Evolutionary conservation across 2,113 vertebrate genomes (phyloP).

Genomic region (Fukomys damarensis): DNA sequence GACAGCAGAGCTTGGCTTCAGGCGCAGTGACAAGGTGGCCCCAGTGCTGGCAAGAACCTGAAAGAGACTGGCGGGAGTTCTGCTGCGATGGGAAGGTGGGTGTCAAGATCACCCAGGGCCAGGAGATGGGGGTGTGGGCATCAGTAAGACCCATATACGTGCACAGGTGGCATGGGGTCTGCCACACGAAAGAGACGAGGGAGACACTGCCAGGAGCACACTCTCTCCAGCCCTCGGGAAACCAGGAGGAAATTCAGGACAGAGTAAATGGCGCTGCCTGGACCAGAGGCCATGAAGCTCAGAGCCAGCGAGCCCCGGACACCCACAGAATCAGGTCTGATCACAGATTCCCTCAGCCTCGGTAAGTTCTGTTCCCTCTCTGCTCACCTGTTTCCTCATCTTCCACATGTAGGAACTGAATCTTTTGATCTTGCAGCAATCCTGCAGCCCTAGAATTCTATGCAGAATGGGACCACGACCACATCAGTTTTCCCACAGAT

Average conservation of each 20-base stretch:
- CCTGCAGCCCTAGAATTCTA: not conserved
- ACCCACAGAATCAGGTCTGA: not conserved
- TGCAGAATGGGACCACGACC: not conserved
- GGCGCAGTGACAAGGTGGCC: not conserved
- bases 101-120: not conserved
- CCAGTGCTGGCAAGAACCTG: not conserved
- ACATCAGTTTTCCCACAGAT: not conserved
- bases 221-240: not conserved
- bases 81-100: not conserved
- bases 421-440: not conserved
- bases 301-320: not conserved
- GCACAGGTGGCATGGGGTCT: not conserved
- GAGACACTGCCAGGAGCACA: too few relatives aligned
- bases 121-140: not conserved
- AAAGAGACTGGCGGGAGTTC: not conserved
- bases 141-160: not conserved
- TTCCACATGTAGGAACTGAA: not conserved
- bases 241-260: not conserved
- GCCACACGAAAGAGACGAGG: not conserved
- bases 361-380: not conserved
- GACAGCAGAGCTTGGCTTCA: not conserved
- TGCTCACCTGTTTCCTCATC: not conserved
- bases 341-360: not conserved
- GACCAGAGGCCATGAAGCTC: not conserved
- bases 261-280: not conserved